These are phyloP conservation scores for Dryadula phaetusa DNA, from an alignment of 2,888 invertebrate species.

Conservation along the genomic window DNA sequence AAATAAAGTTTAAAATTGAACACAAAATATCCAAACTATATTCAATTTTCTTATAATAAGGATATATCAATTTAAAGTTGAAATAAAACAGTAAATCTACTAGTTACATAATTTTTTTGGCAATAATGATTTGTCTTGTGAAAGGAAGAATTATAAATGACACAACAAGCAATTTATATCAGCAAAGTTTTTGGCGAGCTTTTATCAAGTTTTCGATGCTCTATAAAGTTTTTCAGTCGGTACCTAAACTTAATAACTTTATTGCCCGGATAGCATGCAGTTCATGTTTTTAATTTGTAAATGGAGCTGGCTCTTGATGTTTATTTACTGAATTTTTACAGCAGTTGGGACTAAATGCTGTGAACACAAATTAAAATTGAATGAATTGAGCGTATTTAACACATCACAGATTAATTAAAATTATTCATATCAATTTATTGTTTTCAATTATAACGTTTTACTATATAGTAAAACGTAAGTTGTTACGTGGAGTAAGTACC, in stretches of 20 bases:
- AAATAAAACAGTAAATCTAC: not conserved
- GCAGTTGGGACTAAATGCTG: conserved; percentile 21
- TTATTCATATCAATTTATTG: not conserved
- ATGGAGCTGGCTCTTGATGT: conserved; percentile 46
- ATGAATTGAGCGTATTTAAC: conserved; percentile 15
- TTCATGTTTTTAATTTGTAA: conserved; percentile 68
- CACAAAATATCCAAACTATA: too few relatives aligned
- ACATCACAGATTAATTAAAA: conserved; percentile 9
- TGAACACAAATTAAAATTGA: conserved; percentile 26
- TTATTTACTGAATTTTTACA: conserved; percentile 25
- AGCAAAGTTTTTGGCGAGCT: conserved; percentile 62
- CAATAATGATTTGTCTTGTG: conserved; percentile 9
- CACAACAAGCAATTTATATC: conserved; percentile 27
- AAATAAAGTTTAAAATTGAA: too few relatives aligned
- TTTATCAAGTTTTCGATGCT: conserved; percentile 63
- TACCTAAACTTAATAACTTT: conserved; percentile 72
- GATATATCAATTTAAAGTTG: not conserved
- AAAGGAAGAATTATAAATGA: conserved; percentile 10
- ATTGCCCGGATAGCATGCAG: conserved; percentile 66
- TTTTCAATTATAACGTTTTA: not conserved
- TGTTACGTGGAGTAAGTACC: not conserved
- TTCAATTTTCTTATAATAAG: too few relatives aligned
- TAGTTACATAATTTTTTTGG: not conserved
- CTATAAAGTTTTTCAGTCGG: conserved; percentile 63
- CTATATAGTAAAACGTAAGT: not conserved